Evolutionary conservation across 2,888 invertebrate species (phyloP).

Genomic region (Antheraea yamamai): DNA sequence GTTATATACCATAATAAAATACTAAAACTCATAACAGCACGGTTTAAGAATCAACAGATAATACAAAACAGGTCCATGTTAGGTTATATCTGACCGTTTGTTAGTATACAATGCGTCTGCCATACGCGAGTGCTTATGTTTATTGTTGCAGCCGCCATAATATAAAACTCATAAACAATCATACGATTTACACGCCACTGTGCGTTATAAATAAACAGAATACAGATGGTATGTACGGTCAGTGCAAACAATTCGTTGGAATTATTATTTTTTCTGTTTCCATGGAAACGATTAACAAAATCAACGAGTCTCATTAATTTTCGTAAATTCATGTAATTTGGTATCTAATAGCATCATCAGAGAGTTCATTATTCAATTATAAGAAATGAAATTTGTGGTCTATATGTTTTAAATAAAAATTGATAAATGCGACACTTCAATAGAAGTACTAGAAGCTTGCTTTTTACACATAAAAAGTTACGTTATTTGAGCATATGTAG

Average conservation of each 20-base stretch:
- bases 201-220: constrained; percentile 64
- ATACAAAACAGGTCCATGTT: constrained; percentile 17
- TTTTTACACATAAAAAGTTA: too few species aligned
- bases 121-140: constrained; percentile 55
- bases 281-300: background rate
- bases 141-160: constrained; percentile 62
- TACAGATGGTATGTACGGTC: constrained; percentile 40
- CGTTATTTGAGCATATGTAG: too few species aligned
- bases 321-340: too few species aligned
- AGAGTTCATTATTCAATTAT: too few species aligned
- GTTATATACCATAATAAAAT: background rate
- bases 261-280: background rate
- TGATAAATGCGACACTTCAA: too few species aligned
- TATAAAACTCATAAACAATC: constrained; percentile 75
- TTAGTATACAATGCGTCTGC: constrained; percentile 31
- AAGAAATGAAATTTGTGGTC: too few species aligned
- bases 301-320: too few species aligned
- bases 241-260: constrained; percentile 32
- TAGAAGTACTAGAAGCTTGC: too few species aligned
- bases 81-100: constrained; percentile 20
- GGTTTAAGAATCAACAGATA: constrained; percentile 9
- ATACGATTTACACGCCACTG: constrained; percentile 71
- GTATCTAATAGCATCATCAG: too few species aligned
- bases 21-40: background rate
- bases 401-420: too few species aligned